These are phyloP conservation scores for Ophthalmolycus amberensis DNA, from an alignment of 2,113 vertebrate genomes.

Conservation along the genomic window DNA sequence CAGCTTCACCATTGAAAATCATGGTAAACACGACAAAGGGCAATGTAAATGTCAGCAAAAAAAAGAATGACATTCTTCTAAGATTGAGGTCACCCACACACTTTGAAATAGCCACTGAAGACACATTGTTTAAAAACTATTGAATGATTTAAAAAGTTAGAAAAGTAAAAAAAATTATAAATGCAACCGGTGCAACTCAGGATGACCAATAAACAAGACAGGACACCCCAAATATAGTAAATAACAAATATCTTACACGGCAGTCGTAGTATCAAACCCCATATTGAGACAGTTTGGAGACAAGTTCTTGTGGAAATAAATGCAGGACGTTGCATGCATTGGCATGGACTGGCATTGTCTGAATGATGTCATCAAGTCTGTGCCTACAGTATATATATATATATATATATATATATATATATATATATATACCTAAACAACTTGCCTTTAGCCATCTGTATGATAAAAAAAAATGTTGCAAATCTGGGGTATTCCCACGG, in stretches of 20 bases:
- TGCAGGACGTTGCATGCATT: background rate
- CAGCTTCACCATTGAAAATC: background rate
- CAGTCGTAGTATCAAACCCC: background rate
- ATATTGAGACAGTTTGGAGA: background rate
- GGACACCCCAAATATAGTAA: too few species aligned
- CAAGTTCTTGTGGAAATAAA: background rate
- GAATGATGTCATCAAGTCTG: background rate
- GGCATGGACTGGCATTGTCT: background rate
- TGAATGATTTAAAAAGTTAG: background rate
- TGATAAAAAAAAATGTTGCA: background rate
- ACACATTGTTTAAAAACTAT: background rate
- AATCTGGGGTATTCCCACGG: background rate
- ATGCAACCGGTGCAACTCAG: too few species aligned
- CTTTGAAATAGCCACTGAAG: background rate
- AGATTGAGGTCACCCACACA: background rate
- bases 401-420: background rate
- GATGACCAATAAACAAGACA: too few species aligned
- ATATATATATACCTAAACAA: background rate
- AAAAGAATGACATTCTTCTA: background rate
- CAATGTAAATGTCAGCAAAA: background rate
- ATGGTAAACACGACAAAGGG: background rate
- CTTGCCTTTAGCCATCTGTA: background rate
- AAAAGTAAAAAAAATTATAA: too few species aligned
- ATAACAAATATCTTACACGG: background rate
- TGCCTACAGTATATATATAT: background rate